Conservation (phyloP, 1,140 invertebrate species). For the Saccostrea cuccullata region DNA sequence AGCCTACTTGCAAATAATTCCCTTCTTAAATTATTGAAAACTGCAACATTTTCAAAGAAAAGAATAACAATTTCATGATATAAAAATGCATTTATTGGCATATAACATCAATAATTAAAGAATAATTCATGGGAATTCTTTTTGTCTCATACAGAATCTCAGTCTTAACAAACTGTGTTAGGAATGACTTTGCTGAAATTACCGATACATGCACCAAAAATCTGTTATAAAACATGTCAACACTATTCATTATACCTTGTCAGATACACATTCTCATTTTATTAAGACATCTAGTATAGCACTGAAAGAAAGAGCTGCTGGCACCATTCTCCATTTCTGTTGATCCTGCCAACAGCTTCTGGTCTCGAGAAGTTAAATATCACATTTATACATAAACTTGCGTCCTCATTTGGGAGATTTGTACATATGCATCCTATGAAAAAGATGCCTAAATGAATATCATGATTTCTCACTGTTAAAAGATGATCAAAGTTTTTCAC, state of each 20-base stretch:
- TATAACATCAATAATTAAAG: not conserved
- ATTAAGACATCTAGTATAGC: not conserved
- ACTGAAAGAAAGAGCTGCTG: not conserved
- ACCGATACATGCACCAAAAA: not conserved
- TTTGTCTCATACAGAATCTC: not conserved
- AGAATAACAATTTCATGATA: not conserved
- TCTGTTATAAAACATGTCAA: not conserved
- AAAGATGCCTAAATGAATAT: slow-evolving; percentile 8
- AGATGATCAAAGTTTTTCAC: not conserved
- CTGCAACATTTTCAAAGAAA: not conserved
- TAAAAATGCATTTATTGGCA: slow-evolving; percentile 24
- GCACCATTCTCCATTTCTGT: not conserved
- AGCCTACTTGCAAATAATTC: too few species aligned
- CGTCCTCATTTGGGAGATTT: slow-evolving; percentile 1
- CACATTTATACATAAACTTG: slow-evolving; percentile 19
- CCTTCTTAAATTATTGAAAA: too few species aligned
- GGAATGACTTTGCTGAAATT: slow-evolving; percentile 14
- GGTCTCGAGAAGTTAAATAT: not conserved
- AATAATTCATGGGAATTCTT: not conserved
- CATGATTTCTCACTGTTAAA: slow-evolving; percentile 4
- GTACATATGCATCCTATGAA: slow-evolving; percentile 6
- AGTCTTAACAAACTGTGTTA: not conserved
- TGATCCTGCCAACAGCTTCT: slow-evolving; percentile 1
- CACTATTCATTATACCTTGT: not conserved
- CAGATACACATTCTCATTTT: slow-evolving; percentile 26